These are phyloP conservation scores for Polydrusus cervinus DNA, from an alignment of 2,888 invertebrate species.

Conservation along the genomic window DNA sequence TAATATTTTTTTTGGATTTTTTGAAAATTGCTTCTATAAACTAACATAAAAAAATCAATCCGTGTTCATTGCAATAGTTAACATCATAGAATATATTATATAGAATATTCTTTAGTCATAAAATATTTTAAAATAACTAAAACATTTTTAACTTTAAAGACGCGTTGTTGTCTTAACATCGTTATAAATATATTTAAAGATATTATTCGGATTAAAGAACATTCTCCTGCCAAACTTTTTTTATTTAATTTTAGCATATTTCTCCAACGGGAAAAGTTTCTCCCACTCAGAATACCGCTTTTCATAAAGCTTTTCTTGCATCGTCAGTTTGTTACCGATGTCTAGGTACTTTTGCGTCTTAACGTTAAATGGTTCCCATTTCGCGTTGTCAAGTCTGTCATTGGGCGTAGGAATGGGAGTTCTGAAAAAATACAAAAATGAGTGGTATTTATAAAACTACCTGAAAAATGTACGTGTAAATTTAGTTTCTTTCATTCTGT, in stretches of 20 bases:
- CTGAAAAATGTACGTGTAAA: too few relatives aligned
- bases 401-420: constrained; percentile 70
- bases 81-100: background rate
- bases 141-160: background rate
- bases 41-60: constrained; percentile 2
- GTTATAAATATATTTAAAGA: too few relatives aligned
- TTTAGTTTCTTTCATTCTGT: too few relatives aligned
- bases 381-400: constrained; percentile 65
- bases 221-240: background rate
- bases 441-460: too few relatives aligned
- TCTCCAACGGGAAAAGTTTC: constrained; percentile 66
- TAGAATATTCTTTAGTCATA: background rate
- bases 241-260: constrained; percentile 58
- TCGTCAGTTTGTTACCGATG: constrained; percentile 67
- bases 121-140: background rate
- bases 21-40: constrained; percentile 5
- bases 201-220: too few relatives aligned
- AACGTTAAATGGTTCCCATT: constrained; percentile 68
- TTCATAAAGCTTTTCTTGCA: constrained; percentile 67
- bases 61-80: constrained; percentile 13
- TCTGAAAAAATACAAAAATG: constrained; percentile 65
- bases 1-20: constrained; percentile 4
- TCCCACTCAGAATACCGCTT: constrained; percentile 70
- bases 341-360: constrained; percentile 69
- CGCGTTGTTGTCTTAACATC: too few relatives aligned